A percentile compares a stretch with the other conserved stretches of the same genome.
These are phyloP conservation scores for Megaleporinus macrocephalus DNA, from an alignment of 2,113 vertebrate genomes.

Conservation along the genomic window DNA sequence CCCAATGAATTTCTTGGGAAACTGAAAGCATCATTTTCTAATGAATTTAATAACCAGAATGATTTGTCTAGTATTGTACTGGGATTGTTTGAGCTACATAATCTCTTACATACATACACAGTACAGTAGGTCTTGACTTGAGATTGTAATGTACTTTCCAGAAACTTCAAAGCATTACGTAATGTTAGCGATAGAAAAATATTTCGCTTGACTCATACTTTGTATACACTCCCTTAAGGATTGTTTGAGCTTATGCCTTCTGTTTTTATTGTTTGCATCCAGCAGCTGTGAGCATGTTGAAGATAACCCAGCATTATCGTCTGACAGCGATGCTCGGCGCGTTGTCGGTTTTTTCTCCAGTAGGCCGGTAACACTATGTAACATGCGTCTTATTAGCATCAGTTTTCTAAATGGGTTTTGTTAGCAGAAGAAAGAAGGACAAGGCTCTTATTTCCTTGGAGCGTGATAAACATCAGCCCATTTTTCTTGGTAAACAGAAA, in stretches of 20 bases:
- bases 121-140: constrained; percentile 30
- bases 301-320: constrained; percentile 74
- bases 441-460: constrained; percentile 47
- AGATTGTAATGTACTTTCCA: constrained; percentile 67
- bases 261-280: constrained; percentile 54
- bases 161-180: constrained; percentile 40
- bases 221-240: constrained; percentile 60
- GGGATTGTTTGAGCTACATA: too few species aligned
- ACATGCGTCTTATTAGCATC: constrained; percentile 62
- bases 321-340: constrained; percentile 74
- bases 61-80: too few species aligned
- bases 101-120: too few species aligned
- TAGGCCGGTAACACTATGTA: constrained; percentile 66
- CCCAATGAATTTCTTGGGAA: too few species aligned
- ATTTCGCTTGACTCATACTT: constrained; percentile 54
- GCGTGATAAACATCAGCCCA: constrained; percentile 54
- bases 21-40: too few species aligned
- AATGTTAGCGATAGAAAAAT: constrained; percentile 27
- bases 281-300: constrained; percentile 66
- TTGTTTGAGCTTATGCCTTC: constrained; percentile 67
- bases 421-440: constrained; percentile 41
- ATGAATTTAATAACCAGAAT: too few species aligned
- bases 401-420: constrained; percentile 41
- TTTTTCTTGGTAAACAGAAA: constrained; percentile 55
- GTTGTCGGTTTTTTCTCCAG: constrained; percentile 73